Percentiles rank a stretch among this genome's conserved stretches.
Conservation (phyloP, 1,140 invertebrate species). For the Atopsyche davidsoni region DNA sequence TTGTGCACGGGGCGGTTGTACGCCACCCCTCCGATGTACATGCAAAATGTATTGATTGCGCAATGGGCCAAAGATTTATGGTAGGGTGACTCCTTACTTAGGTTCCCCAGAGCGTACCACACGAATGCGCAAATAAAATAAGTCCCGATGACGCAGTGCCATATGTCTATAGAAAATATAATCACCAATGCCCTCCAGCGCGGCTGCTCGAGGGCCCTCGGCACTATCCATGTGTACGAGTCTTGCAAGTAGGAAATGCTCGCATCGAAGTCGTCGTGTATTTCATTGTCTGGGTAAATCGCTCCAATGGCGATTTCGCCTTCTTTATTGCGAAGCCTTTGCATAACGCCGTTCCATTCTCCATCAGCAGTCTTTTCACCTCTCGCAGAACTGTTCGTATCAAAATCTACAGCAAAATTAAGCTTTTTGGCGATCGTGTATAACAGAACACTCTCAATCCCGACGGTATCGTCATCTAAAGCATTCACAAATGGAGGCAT, state of each 20-base stretch:
- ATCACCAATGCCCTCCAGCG: constrained; percentile 43
- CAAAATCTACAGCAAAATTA: constrained; percentile 33
- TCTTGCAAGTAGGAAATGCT: constrained; percentile 47
- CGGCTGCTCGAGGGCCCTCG: constrained; percentile 38
- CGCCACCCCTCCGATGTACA: constrained; percentile 39
- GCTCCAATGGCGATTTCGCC: constrained; percentile 48
- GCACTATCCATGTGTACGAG: constrained; percentile 48
- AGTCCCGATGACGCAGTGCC: constrained; percentile 37
- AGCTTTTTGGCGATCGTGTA: constrained; percentile 31
- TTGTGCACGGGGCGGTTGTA: constrained; percentile 41
- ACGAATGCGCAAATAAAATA: constrained; percentile 39
- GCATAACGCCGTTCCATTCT: constrained; percentile 45
- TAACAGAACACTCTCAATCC: constrained; percentile 36
- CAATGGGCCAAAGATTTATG: constrained; percentile 39
- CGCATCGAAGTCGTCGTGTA: constrained; percentile 47
- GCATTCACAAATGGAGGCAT: constrained; percentile 38
- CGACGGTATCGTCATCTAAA: constrained; percentile 28
- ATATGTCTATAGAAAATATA: constrained; percentile 43
- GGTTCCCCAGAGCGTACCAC: constrained; percentile 41
- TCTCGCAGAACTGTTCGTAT: constrained; percentile 33
- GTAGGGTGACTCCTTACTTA: constrained; percentile 39
- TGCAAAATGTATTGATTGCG: constrained; percentile 43
- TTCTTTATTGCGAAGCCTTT: constrained; percentile 35
- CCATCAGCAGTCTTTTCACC: constrained; percentile 38
- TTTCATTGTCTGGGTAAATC: constrained; percentile 50